phyloP scores from a whole-genome alignment of 2,113 vertebrate species.

The Alces alces region DNA sequence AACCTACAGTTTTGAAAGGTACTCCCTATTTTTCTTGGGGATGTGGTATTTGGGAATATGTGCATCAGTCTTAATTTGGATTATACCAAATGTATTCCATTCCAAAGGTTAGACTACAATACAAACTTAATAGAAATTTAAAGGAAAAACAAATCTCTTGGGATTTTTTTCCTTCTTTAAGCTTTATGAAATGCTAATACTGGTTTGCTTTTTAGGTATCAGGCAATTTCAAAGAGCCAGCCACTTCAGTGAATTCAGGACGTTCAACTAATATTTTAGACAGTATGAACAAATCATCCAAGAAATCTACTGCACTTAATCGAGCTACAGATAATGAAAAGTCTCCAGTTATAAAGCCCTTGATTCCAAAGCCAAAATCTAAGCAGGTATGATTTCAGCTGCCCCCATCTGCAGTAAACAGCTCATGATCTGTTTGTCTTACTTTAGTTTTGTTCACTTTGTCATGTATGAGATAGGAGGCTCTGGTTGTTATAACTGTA shows the following conservation, averaged over 20 bases:
- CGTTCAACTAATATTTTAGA: conserved; percentile 88
- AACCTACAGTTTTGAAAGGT: not conserved
- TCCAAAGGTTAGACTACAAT: not conserved
- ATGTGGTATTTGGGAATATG: not conserved
- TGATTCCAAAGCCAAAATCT: conserved; percentile 87
- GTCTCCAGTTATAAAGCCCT: conserved; percentile 89
- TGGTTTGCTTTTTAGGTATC: conserved; percentile 81
- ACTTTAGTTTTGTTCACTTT: not conserved
- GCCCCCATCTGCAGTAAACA: not conserved
- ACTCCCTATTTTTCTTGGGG: not conserved
- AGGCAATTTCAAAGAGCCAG: conserved; percentile 79
- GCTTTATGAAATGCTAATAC: conserved; percentile 12
- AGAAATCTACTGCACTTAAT: conserved; percentile 75
- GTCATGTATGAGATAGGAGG: not conserved
- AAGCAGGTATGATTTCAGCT: conserved; percentile 82
- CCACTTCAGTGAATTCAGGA: conserved; percentile 60
- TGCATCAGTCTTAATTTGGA: not conserved
- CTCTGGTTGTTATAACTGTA: not conserved
- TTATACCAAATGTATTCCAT: conserved; percentile 6
- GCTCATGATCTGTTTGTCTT: not conserved
- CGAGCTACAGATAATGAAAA: conserved; percentile 79
- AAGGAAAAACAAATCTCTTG: conserved; percentile 19
- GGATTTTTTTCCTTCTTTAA: not conserved
- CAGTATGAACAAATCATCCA: conserved; percentile 85
- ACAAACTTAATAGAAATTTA: not conserved